Conservation (phyloP, 92 coral and sea anemone genomes). For the Phenganax marumi region DNA sequence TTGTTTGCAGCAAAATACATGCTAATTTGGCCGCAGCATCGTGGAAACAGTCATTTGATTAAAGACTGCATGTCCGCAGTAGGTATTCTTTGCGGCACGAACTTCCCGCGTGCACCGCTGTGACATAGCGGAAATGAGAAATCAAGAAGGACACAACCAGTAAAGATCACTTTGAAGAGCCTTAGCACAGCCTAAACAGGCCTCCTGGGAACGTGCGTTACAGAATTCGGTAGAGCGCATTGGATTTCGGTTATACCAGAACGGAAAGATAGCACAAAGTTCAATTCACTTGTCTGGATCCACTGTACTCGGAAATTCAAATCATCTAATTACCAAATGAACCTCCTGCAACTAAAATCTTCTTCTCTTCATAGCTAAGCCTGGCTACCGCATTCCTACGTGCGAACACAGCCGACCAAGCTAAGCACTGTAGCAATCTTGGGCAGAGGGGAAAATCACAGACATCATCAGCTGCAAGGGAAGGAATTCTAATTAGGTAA, state of each 20-base stretch:
- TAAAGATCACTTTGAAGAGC: background rate
- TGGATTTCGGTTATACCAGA: too few relatives aligned
- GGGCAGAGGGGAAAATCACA: too few relatives aligned
- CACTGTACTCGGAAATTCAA: too few relatives aligned
- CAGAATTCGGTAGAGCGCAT: too few relatives aligned
- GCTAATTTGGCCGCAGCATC: background rate
- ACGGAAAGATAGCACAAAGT: background rate
- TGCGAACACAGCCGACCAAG: background rate
- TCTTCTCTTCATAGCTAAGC: background rate
- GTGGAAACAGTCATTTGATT: conserved; percentile 12
- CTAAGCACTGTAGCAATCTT: background rate
- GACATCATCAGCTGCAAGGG: background rate
- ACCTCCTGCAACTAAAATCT: conserved; percentile 1
- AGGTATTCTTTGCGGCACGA: conserved; percentile 27
- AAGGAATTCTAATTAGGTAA: too few relatives aligned
- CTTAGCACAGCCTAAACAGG: background rate
- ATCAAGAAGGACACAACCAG: background rate
- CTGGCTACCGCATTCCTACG: conserved; percentile 4
- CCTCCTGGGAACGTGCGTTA: too few relatives aligned
- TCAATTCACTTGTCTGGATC: too few relatives aligned
- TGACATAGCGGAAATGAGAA: conserved; percentile 33
- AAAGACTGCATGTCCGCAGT: background rate
- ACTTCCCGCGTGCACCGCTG: conserved; percentile 33
- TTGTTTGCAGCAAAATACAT: background rate
- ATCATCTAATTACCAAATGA: background rate